Base-by-base conservation (phyloP, 2,113 vertebrate species). In the Tichodroma muraria region DNA sequence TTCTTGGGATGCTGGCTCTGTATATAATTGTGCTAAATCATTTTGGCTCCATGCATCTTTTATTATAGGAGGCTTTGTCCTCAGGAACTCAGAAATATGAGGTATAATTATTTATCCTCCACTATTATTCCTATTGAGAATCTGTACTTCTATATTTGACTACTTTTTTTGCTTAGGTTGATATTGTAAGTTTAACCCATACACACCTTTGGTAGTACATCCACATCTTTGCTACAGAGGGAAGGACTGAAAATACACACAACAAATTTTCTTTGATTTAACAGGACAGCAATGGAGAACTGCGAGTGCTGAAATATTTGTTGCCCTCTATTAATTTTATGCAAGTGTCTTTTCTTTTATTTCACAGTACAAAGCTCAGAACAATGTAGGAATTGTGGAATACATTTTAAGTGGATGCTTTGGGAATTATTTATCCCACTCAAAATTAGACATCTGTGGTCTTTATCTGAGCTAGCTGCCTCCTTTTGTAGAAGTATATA, bases 21-120 rank as follows among this genome's bases (percentile, higher is more conserved):
- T 24, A 68, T 50, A 50, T 73, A 93, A 93, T 89, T 88, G 72
- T 73, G 50, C 40, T 90, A 89, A 94, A 96, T 93, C 22, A 71
- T 73, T 91, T 80, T 81, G 77, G 85, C 44, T 84, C 44, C 24
- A 17, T 38, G 53, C 16, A 76, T 60, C 66, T 82, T 91, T 87
- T 80, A 76, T 56, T n/a, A 84, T 22, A 59, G 54, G 38, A 85
- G 17, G 66, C 47, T 88, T 49, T 86, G 64, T 81, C 40, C 82
- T 91, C 16, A 13, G 72, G 50, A 91, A 77, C 49, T 84, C 80
- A 91, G 73, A 92, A 93, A 86, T 81, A 68, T 2, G 6, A 49
- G 33, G 9, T 71, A 28, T 42, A 76, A 94, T 93, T 85, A 91
- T 66, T 95, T 76, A 76, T 92, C 33, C 27, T 57, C n/a, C 38